Percentiles rank a stretch among this genome's conserved stretches.
These are phyloP conservation scores for Cyclura pinguis DNA, from an alignment of 2,797 vertebrate species.

Conservation along the genomic window DNA sequence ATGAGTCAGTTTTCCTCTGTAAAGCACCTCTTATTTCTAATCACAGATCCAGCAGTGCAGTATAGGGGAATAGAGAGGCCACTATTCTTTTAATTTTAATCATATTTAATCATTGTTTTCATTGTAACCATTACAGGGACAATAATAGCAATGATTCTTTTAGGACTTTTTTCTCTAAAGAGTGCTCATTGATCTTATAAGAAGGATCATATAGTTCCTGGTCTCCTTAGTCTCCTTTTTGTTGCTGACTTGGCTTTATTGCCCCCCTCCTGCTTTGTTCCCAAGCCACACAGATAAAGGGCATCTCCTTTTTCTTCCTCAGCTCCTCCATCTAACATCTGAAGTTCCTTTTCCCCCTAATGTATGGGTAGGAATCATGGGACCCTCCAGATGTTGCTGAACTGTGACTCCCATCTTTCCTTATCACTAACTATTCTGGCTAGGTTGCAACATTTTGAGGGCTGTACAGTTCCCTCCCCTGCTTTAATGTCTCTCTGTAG, in stretches of 20 bases:
- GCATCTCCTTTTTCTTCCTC: background rate
- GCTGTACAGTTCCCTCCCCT: no score
- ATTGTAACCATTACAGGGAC: background rate
- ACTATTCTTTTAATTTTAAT: background rate
- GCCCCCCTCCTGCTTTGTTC: background rate
- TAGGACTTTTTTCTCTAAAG: background rate
- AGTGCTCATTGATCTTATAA: background rate
- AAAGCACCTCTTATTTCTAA: background rate
- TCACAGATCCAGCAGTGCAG: background rate
- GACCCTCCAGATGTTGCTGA: no score
- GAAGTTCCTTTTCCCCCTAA: background rate
- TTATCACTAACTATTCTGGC: no score
- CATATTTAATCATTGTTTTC: background rate
- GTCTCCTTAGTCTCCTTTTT: background rate
- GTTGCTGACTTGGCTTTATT: background rate
- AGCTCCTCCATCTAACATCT: background rate
- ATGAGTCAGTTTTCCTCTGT: background rate
- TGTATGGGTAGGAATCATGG: no score
- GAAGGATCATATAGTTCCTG: background rate
- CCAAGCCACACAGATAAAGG: background rate
- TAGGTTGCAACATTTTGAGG: no score
- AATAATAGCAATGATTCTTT: background rate
- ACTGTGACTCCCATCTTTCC: no score
- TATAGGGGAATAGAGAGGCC: background rate
- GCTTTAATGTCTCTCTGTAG: no score